Percentiles rank a stretch among this genome's conserved stretches.
Conservation (phyloP, 2,113 vertebrate species). For the Arothron firmamentum region DNA sequence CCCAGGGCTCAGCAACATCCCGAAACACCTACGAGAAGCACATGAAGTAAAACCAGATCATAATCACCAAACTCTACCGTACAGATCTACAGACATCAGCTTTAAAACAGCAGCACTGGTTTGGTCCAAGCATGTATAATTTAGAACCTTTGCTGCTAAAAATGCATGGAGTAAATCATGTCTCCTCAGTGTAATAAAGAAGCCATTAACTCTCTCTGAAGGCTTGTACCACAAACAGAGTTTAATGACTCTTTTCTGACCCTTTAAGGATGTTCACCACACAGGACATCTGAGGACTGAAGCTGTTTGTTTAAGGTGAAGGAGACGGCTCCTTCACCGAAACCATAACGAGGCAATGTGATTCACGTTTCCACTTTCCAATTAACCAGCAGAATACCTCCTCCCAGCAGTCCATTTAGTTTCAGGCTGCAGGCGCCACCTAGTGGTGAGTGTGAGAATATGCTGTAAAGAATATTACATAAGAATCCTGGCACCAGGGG, state of each 20-base stretch:
- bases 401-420: not conserved
- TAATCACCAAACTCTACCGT: constrained; percentile 9
- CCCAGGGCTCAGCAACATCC: constrained; percentile 95
- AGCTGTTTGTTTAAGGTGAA: no score
- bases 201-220: no score
- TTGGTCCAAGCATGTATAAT: no score
- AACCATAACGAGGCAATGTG: not conserved
- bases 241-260: no score
- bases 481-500: no score
- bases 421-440: constrained; percentile 21
- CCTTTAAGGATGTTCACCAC: no score
- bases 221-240: no score
- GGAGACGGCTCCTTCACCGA: not conserved
- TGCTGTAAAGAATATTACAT: no score
- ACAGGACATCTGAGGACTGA: not conserved
- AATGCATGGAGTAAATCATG: no score
- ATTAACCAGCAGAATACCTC: not conserved
- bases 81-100: not conserved
- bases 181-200: no score
- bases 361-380: constrained; percentile 3
- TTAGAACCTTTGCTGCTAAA: no score
- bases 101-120: no score
- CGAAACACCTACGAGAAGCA: constrained; percentile 85
- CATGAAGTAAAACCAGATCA: not conserved
- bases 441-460: constrained; percentile 18